Percentiles rank a stretch among this genome's conserved stretches.
Conservation (phyloP, 2,888 invertebrate species). For the Meandrusa payeni region DNA sequence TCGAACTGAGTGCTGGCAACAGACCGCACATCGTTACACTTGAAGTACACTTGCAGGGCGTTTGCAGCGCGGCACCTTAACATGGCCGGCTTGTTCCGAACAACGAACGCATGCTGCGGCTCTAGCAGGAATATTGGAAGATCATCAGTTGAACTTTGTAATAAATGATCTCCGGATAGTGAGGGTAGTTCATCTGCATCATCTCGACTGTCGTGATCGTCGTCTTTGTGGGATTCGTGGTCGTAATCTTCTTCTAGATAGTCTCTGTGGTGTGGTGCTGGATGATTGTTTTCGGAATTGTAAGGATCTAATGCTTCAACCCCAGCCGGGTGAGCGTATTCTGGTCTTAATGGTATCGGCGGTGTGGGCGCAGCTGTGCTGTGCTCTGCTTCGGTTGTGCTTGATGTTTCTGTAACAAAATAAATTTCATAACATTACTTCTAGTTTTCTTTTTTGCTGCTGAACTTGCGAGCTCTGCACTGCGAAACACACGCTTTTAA, state of each 20-base stretch:
- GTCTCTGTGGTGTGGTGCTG: conserved; percentile 59
- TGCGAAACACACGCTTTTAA: too few relatives aligned
- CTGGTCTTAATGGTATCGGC: conserved; percentile 64
- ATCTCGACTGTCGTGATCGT: conserved; percentile 69
- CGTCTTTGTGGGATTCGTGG: conserved; percentile 67
- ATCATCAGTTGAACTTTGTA: conserved; percentile 83
- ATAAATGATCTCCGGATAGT: conserved; percentile 68
- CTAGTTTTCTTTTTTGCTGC: too few relatives aligned
- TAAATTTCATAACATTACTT: background rate
- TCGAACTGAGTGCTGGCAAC: conserved; percentile 87
- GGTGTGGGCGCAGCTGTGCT: conserved; percentile 56
- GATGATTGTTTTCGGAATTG: conserved; percentile 67
- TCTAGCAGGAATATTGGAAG: conserved; percentile 93
- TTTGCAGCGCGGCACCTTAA: conserved; percentile 95
- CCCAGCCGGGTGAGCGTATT: conserved; percentile 73
- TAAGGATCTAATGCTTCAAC: conserved; percentile 74
- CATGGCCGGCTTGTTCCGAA: conserved; percentile 93
- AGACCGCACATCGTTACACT: conserved; percentile 91
- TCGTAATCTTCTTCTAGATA: conserved; percentile 76
- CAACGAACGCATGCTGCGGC: conserved; percentile 93
- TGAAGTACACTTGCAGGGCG: conserved; percentile 92
- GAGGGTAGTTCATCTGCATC: conserved; percentile 73
- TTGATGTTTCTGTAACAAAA: conserved; percentile 65
- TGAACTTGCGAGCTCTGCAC: too few relatives aligned
- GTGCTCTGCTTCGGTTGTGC: conserved; percentile 57